Base-by-base conservation (phyloP, 2,888 invertebrate genomes). In the Thera obeliscata region DNA sequence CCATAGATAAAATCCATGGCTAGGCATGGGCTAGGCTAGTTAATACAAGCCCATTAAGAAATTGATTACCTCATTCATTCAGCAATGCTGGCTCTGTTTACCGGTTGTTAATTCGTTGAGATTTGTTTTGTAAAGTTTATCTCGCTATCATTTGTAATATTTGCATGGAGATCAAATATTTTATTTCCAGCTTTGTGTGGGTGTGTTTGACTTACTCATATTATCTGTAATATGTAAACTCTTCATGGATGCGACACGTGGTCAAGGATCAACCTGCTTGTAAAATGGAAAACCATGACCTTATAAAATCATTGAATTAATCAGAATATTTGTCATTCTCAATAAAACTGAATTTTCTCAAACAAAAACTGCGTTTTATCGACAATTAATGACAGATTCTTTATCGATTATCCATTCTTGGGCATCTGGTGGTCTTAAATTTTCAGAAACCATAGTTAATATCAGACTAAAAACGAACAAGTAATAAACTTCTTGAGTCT, bases 1-100 rank as follows among this genome's bases (percentile, higher is more conserved):
- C 56, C 69, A 52, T 54, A 60, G 58, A 62, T 61, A 60, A 60
- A 62, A 54, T 64, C 69, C 66, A 67, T 71, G 66, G 59, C 62
- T 59, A 33, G n/a, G n/a, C n/a, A n/a, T n/a, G n/a, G n/a, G n/a
- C n/a, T n/a, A n/a, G n/a, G n/a, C n/a, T n/a, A n/a, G n/a, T n/a
- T 61, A 56, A 22, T n/a, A 61, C 54, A 22, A 36, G 36, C 9
- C 55, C 43, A 9, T 3, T 33, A 1, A 48, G 9, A 46, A 57
- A 48, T 61, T 38, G 62, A 61, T 49, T 59, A 62, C 54, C 35
- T 59, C 62, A 61, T 59, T 43, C 56, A 63, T 48, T 56, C 58
- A 58, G 12, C 12, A 56, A 59, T 12, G 46, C 11, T 67, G 54
- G 50, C 52, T 8, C 33, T 5, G 33, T 52, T 52, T 9, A 52